A percentile compares a stretch with the other conserved stretches of the same genome.
Evolutionary conservation across 2,113 vertebrate species (phyloP).

Genomic region (Anoura caudifer): DNA sequence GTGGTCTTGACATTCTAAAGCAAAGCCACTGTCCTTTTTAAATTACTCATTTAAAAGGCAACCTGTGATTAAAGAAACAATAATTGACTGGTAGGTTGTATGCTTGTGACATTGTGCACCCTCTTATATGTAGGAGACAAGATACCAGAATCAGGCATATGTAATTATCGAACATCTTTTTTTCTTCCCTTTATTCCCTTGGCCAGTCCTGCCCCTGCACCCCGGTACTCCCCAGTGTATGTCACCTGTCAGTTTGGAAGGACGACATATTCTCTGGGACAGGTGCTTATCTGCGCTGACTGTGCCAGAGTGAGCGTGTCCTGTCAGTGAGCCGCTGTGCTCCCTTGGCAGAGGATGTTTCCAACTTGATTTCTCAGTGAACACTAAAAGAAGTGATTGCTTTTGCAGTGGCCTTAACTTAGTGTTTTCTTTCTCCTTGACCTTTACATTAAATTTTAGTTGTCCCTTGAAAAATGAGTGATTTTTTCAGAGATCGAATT

Average conservation of each 20-base stretch:
- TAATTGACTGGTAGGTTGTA: background rate
- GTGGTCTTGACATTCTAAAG: background rate
- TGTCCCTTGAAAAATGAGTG: background rate
- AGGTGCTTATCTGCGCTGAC: background rate
- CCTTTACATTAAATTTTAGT: background rate
- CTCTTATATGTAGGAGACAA: background rate
- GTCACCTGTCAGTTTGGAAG: background rate
- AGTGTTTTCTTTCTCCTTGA: background rate
- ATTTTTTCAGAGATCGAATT: background rate
- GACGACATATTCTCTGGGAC: fast-evolving
- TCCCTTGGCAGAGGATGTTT: background rate
- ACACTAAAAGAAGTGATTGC: background rate
- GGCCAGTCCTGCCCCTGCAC: fast-evolving
- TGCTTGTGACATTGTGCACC: background rate
- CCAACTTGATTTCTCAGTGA: background rate
- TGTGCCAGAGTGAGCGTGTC: background rate
- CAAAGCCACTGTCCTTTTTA: background rate
- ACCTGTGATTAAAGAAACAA: background rate
- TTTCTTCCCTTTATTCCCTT: too few relatives aligned
- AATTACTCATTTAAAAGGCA: background rate
- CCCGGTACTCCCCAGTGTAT: background rate
- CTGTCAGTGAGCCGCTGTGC: fast-evolving
- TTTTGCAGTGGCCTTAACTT: background rate
- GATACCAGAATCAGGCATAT: background rate
- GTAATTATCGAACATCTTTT: background rate